A percentile compares a stretch with the other conserved stretches of the same genome.
Conservation (phyloP, 2,113 vertebrate genomes). For the Promerops cafer region DNA sequence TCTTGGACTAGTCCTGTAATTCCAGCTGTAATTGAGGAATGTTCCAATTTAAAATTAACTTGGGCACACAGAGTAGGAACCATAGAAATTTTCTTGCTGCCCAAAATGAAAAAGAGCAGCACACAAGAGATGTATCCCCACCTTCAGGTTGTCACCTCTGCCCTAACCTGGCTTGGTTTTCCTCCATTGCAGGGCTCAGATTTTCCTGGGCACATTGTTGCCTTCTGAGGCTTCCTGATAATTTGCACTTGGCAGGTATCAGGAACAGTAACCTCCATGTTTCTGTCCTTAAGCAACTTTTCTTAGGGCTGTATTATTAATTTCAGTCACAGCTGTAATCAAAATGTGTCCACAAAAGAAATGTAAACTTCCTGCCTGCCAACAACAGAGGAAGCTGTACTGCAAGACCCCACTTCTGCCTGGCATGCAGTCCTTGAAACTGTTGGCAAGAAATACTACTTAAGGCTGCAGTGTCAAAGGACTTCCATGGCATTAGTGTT, state of each 20-base stretch:
- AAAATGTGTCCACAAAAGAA: not conserved
- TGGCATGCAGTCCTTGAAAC: not conserved
- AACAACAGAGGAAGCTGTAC: not conserved
- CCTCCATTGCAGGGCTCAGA: not conserved
- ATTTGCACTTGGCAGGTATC: not conserved
- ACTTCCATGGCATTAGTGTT: not conserved
- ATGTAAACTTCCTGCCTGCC: not conserved
- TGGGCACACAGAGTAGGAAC: not conserved
- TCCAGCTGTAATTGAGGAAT: not conserved
- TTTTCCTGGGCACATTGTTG: not conserved
- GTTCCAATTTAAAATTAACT: not conserved
- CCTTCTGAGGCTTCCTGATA: not conserved
- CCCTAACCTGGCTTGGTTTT: not conserved
- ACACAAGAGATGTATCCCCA: not conserved
- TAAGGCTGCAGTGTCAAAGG: not conserved
- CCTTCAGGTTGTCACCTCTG: not conserved
- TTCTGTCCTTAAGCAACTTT: not conserved
- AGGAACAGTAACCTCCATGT: not conserved
- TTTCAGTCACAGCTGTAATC: not conserved
- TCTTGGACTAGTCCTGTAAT: not conserved
- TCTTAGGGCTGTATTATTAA: not conserved
- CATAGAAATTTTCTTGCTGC: not conserved
- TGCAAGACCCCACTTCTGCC: not conserved
- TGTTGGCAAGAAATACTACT: not conserved
- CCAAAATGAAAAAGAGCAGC: not conserved